phyloP scores from a whole-genome alignment of 2,797 vertebrate species.

The Siniperca obscura region DNA sequence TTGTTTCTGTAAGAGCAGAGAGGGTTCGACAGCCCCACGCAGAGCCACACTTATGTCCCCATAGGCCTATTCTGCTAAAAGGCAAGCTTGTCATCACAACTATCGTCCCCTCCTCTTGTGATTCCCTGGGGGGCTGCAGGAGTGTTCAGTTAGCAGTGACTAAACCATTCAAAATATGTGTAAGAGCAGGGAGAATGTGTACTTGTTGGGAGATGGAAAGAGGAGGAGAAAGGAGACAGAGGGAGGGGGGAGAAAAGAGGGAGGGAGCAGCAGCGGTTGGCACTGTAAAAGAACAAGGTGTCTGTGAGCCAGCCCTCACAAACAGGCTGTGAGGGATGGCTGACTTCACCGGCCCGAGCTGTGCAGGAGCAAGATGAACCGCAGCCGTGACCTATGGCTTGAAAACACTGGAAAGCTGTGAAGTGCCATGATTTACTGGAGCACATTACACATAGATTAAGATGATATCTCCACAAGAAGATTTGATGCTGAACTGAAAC shows the following conservation, averaged over 20 bases:
- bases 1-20: slow-evolving; percentile 54
- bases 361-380: slow-evolving; percentile 33
- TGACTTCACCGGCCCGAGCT: slow-evolving; percentile 35
- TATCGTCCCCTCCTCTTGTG: slow-evolving; percentile 67
- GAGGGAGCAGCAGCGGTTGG: slow-evolving; percentile 58
- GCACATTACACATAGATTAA: slow-evolving; percentile 24
- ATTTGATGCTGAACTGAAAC: slow-evolving; percentile 33
- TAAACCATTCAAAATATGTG: slow-evolving; percentile 85
- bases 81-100: slow-evolving; percentile 86
- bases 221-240: slow-evolving; percentile 70
- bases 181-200: slow-evolving; percentile 76
- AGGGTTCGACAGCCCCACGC: slow-evolving; percentile 46
- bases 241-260: slow-evolving; percentile 48
- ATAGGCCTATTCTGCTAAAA: slow-evolving; percentile 77
- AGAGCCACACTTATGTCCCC: slow-evolving; percentile 77
- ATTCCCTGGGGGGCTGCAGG: slow-evolving; percentile 80
- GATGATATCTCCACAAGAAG: slow-evolving; percentile 29
- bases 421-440: slow-evolving; percentile 35
- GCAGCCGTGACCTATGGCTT: slow-evolving; percentile 40
- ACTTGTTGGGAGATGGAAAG: slow-evolving; percentile 77
- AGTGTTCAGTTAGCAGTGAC: slow-evolving; percentile 83
- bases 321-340: slow-evolving; percentile 70
- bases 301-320: slow-evolving; percentile 50
- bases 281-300: slow-evolving; percentile 70
- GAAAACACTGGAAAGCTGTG: slow-evolving; percentile 41